Conservation (phyloP, 2,113 vertebrate species). For the Syngnathoides biaculeatus region DNA sequence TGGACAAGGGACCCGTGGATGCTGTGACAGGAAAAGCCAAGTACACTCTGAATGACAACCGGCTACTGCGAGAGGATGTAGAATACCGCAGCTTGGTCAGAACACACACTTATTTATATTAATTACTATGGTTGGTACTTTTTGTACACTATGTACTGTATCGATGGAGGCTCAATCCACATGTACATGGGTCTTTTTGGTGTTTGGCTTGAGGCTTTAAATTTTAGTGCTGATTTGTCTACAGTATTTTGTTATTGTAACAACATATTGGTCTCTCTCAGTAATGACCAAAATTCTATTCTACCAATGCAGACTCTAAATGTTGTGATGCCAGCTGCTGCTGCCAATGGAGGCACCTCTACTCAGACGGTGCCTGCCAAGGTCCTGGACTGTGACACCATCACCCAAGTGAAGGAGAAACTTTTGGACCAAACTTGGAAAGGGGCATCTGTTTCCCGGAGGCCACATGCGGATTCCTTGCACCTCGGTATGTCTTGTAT, state of each 20-base stretch:
- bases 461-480: conserved; percentile 85
- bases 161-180: not conserved
- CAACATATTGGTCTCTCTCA: not conserved
- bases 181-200: not conserved
- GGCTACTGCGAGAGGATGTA: conserved; percentile 90
- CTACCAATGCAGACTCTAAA: conserved; percentile 80
- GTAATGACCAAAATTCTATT: not conserved
- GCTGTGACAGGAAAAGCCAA: conserved; percentile 96
- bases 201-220: not conserved
- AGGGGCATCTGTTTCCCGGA: conserved; percentile 82
- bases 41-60: conserved; percentile 94
- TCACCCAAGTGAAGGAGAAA: conserved; percentile 97
- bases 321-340: conserved; percentile 73
- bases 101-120: not conserved
- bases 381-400: conserved; percentile 94
- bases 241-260: no score
- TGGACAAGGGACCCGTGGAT: conserved; percentile 95
- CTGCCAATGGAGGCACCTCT: conserved; percentile 55
- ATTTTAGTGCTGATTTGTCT: no score
- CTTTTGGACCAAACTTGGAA: conserved; percentile 95
- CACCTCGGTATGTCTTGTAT: conserved; percentile 80
- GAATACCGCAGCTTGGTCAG: conserved; percentile 92
- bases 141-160: not conserved
- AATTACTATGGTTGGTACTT: not conserved
- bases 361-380: conserved; percentile 83